Evolutionary conservation across 2,797 vertebrate genomes (phyloP).

Genomic region (Propithecus perrieri): DNA sequence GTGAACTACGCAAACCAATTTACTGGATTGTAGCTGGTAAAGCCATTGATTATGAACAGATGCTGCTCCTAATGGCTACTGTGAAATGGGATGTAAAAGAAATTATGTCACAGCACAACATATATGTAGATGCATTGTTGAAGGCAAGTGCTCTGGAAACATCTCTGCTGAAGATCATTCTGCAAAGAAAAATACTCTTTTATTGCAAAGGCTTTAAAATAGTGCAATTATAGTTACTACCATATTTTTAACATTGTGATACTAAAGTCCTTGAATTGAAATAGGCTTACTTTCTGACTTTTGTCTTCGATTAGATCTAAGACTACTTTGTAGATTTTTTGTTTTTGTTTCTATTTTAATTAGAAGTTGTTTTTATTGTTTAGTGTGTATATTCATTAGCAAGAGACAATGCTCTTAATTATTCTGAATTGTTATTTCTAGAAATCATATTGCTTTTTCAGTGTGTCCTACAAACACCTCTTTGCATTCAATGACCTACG

Average conservation of each 20-base stretch:
- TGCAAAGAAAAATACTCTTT: not conserved
- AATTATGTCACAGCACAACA: constrained; percentile 99
- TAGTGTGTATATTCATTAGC: not conserved
- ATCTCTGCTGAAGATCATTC: not conserved
- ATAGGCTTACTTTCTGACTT: not conserved
- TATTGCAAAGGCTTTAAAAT: not conserved
- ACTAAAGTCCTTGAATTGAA: not conserved
- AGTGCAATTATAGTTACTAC: not conserved
- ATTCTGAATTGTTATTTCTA: not conserved
- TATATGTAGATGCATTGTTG: constrained; percentile 96
- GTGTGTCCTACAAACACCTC: not conserved
- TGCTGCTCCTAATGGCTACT: constrained; percentile 95
- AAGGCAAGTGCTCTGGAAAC: constrained; percentile 88
- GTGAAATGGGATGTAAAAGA: constrained; percentile 99
- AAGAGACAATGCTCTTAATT: not conserved
- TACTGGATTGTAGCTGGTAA: constrained; percentile 99
- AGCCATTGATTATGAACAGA: constrained; percentile 99
- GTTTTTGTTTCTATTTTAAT: not conserved
- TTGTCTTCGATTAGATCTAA: not conserved
- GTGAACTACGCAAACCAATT: constrained; percentile 97
- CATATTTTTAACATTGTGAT: not conserved
- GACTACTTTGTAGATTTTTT: not conserved
- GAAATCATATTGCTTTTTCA: not conserved
- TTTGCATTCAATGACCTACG: not conserved
- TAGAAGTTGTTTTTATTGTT: not conserved